Evolutionary conservation across 2,888 invertebrate species (phyloP).

Genomic region (Drosophila prostipennis): DNA sequence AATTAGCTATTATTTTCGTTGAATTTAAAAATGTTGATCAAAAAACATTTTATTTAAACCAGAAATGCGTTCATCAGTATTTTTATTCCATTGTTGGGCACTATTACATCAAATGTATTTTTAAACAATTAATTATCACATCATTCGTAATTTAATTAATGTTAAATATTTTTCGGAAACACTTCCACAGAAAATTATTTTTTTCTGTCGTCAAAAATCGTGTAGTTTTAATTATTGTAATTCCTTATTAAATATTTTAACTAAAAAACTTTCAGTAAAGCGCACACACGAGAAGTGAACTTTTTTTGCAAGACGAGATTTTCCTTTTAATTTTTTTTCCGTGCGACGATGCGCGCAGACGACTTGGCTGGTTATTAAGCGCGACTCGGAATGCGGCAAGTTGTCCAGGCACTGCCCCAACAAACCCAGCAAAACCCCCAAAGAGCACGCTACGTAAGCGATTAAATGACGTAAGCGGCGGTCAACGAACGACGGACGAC

Average conservation of each 20-base stretch:
- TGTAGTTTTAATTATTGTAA: background rate
- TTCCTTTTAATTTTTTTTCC: slow-evolving; percentile 44
- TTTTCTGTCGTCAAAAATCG: background rate
- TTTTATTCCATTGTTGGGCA: background rate
- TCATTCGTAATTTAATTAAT: background rate
- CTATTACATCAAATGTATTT: background rate
- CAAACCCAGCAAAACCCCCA: slow-evolving; percentile 60
- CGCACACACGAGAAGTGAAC: slow-evolving; percentile 38
- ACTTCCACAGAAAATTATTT: background rate
- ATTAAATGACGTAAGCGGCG: slow-evolving; percentile 53
- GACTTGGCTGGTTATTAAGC: slow-evolving; percentile 82
- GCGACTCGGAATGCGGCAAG: slow-evolving; percentile 83
- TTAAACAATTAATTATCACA: background rate
- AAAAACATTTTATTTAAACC: background rate
- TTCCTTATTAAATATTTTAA: background rate
- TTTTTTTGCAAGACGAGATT: slow-evolving; percentile 30
- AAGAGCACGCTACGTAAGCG: slow-evolving; percentile 46
- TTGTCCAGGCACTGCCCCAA: slow-evolving; percentile 70
- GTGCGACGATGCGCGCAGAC: slow-evolving; percentile 65
- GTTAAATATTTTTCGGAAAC: background rate
- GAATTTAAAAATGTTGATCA: background rate
- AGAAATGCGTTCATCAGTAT: background rate
- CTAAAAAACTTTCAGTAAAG: slow-evolving; percentile 13
- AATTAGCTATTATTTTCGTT: too few relatives aligned
- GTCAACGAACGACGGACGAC: slow-evolving; percentile 50